phyloP scores from a whole-genome alignment of 2,797 vertebrate genomes.

The Todus mexicanus region DNA sequence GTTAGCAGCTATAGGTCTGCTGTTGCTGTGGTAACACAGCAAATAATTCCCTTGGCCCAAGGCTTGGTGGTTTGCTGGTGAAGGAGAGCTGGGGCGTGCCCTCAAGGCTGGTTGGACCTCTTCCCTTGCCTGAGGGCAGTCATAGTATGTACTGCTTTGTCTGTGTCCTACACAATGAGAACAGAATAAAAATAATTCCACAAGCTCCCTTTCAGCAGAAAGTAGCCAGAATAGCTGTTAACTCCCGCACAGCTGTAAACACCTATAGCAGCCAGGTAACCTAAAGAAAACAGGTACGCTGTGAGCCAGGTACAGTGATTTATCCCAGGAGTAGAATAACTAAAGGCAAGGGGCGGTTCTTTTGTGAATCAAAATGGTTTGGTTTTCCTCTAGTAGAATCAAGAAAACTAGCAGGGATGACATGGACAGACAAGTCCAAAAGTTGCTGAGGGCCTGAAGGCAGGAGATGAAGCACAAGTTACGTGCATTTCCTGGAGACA shows the following conservation, averaged over 20 bases:
- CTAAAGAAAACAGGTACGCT: not conserved
- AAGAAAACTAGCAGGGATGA: not conserved
- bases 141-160: not conserved
- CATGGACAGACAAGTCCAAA: not conserved
- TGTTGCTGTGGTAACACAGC: not conserved
- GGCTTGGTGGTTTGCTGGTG: not conserved
- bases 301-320: not conserved
- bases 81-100: not conserved
- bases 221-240: not conserved
- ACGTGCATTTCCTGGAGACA: not conserved
- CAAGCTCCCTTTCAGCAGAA: not conserved
- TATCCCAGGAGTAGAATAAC: not conserved
- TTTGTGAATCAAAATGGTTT: not conserved
- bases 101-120: not conserved
- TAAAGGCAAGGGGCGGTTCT: not conserved
- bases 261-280: not conserved
- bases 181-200: not conserved
- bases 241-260: not conserved
- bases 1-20: not conserved
- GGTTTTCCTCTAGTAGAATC: not conserved
- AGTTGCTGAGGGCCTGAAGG: not conserved
- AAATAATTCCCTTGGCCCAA: not conserved
- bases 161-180: not conserved
- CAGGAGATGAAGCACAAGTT: not conserved
- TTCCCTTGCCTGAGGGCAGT: not conserved